Evolutionary conservation across 2,888 invertebrate genomes (phyloP), one percentile per base, ranked within the genome.

Genomic region (Drosophila acutilabella): DNA sequence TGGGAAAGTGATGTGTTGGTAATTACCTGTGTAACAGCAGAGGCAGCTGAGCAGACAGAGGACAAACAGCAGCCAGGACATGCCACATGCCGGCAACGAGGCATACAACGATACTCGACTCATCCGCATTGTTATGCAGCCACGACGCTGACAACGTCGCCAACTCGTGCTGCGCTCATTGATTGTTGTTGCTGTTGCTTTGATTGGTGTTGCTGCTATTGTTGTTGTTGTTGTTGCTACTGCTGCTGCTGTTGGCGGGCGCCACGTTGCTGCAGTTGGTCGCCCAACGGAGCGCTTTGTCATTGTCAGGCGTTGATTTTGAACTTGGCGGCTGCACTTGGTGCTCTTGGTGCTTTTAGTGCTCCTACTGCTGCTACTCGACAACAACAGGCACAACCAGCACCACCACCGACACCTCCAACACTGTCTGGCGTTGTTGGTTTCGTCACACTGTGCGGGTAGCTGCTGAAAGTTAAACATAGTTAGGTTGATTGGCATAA

Each of bases 241-340:
- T 44, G 71, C 41, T 60, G 45, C 20, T 67, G 64, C 14, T 56
- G 60, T 8, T 79, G 50, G 14, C 38, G 67, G 79, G 72, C 75
- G 78, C 78, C 78, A 75, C 62, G 65, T 45, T 56, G 74, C 61
- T 78, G 66, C 70, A 61, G 69, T 70, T 72, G 72, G 67, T 26
- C 68, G 74, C 77, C 68, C 59, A 60, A 54, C 60, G 45, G 51
- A 77, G 78, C 75, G 68, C 78, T 75, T 75, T 87, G 88, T 82
- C 82, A 82, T 82, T 82, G 85, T 87, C 82, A 82, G 79, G 85
- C 88, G 82, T 71, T 82, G 88, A 87, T 82, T 87, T 87, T 82
- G 88, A 87, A 87, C 81, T 82, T 82, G 88, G 73, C 74, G 66
- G 51, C 64, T 53, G 70, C 65, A 59, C 14, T 59, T 53, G 56